phyloP scores from a whole-genome alignment of 2,113 vertebrate species.

The Piaya cayana region DNA sequence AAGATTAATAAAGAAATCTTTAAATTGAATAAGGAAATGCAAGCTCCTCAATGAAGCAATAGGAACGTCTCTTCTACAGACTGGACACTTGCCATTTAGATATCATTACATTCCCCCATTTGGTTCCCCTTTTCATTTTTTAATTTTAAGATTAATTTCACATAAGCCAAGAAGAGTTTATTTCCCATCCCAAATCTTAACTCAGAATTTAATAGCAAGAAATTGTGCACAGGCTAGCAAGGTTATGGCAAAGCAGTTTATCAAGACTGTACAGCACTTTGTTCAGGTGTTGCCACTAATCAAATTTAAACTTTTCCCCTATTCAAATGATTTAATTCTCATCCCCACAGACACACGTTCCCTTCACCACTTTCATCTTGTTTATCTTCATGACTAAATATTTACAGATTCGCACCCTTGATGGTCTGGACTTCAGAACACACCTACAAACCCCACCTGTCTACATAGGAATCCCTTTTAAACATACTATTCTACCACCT shows the following conservation, averaged over 20 bases:
- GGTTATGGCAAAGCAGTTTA: neutral
- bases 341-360: neutral
- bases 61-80: neutral
- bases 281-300: neutral
- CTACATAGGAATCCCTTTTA: neutral
- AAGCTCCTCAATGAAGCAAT: neutral
- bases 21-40: neutral
- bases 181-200: neutral
- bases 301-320: neutral
- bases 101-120: neutral
- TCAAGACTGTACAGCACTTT: neutral
- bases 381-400: neutral
- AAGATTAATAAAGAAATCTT: too few species aligned
- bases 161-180: neutral
- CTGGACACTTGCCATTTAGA: neutral
- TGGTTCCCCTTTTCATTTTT: neutral
- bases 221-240: neutral
- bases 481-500: neutral
- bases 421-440: neutral
- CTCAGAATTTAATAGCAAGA: neutral
- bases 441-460: neutral
- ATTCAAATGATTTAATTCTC: neutral
- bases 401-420: neutral
- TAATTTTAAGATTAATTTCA: neutral
- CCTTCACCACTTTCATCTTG: neutral